Conservation (phyloP, 2,888 invertebrate species). For the Eurytoma adleriae region DNA sequence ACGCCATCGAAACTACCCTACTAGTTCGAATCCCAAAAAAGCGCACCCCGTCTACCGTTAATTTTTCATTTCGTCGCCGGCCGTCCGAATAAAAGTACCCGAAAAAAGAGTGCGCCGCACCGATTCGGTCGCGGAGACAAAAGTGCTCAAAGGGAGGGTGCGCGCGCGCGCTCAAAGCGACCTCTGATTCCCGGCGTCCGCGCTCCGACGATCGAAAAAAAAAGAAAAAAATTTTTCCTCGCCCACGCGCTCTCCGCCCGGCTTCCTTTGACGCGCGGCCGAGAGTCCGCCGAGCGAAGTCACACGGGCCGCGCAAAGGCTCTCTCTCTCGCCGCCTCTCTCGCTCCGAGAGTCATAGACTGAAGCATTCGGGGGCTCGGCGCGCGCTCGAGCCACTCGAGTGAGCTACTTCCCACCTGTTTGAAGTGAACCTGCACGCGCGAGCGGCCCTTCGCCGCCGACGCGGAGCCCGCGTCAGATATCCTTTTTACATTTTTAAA, state of each 20-base stretch:
- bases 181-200: constrained; percentile 37
- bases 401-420: constrained; percentile 54
- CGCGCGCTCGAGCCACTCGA: constrained; percentile 44
- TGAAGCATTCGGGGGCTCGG: constrained; percentile 40
- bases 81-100: too few relatives aligned
- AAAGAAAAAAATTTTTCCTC: too few relatives aligned
- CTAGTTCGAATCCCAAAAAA: too few relatives aligned
- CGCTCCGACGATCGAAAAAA: too few relatives aligned
- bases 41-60: too few relatives aligned
- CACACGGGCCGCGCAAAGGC: constrained; percentile 11
- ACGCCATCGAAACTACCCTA: too few relatives aligned
- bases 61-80: too few relatives aligned
- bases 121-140: neutral
- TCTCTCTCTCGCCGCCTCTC: neutral
- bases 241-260: too few relatives aligned
- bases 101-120: neutral
- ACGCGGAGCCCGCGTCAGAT: neutral
- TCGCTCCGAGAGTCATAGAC: constrained; percentile 35
- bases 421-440: constrained; percentile 34
- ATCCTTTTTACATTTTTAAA: constrained; percentile 47
- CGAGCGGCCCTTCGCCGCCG: neutral
- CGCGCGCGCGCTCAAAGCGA: constrained; percentile 27
- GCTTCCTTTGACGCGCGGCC: too few relatives aligned
- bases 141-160: constrained; percentile 4
- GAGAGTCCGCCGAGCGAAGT: neutral